Evolutionary conservation across 2,888 invertebrate species (phyloP), one percentile per base, ranked within the genome.

Genomic region (Lycia hirtaria): DNA sequence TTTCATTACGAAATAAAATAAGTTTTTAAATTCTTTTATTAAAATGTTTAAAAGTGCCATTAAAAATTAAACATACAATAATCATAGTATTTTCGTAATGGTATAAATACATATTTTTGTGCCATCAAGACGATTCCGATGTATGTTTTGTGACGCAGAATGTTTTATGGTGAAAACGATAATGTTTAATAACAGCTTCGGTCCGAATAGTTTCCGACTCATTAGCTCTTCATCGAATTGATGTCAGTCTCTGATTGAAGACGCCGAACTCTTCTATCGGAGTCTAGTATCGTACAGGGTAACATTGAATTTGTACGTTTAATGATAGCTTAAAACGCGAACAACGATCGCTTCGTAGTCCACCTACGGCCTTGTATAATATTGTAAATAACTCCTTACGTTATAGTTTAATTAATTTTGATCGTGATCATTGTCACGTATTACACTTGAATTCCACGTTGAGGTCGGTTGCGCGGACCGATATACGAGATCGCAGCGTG

Each of bases 41-140:
- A n/a, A 80, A 79, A 82, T 65, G 67, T 72, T 80, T 86, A 82
- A 81, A 87, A 87, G 89, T 90, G 89, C 89, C 89, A 90, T 90
- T 89, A 86, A 56, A 74, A 35, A 43, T 15, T 26, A 72, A 78
- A 74, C n/a, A n/a, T n/a, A n/a, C n/a, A 79, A 26, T 26, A 22
- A 48, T 28, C 69, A 84, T 81, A 84, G 84, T 90, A 89, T 90
- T 90, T 89, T 89, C 87, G 69, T 88, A 89, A 72, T 81, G 75
- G 80, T 80, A 86, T 85, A 85, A 75, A 52, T 57, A 69, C 71
- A 75, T 70, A 60, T 71, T 65, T 74, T 75, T 69, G 75, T 73
- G 75, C 71, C 69, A 74, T 75, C 72, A 35, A 43, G 52, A 32
- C 33, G 20, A 20, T 35, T 20, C 9, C 30, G 4, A 26, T 2